A percentile compares a stretch with the other conserved stretches of the same genome.
phyloP scores from a whole-genome alignment of 2,797 vertebrate species.

The Catharus ustulatus region DNA sequence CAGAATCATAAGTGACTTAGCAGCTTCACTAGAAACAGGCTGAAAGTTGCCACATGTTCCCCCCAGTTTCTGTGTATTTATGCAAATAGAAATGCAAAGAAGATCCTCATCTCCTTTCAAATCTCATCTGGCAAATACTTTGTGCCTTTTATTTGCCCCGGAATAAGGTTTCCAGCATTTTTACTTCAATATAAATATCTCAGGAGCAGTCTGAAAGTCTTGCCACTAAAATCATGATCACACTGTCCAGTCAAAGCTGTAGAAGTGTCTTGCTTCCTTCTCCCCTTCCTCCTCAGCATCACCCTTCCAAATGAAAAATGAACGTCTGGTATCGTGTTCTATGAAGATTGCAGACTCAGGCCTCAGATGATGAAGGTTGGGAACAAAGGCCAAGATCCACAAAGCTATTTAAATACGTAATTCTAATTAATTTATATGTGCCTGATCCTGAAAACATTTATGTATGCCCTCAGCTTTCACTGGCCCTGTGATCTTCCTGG shows the following conservation, averaged over 20 bases:
- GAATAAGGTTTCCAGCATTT: neutral
- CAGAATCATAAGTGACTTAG: neutral
- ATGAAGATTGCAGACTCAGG: neutral
- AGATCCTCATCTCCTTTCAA: neutral
- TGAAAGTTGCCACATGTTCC: neutral
- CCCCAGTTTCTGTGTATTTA: neutral
- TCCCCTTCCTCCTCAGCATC: neutral
- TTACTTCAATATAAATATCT: neutral
- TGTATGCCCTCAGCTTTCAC: conserved; percentile 8
- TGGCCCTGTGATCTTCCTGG: neutral
- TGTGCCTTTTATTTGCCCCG: rapidly evolving
- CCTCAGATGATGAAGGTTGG: neutral
- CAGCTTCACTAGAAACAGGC: neutral
- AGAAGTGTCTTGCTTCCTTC: neutral
- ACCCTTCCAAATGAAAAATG: neutral
- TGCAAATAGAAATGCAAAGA: conserved; percentile 9
- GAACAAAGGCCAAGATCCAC: conserved; percentile 54
- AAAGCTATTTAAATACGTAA: neutral
- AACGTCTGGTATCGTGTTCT: neutral
- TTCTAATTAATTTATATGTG: conserved; percentile 51
- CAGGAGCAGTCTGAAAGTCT: neutral
- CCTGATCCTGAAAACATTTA: conserved; percentile 2
- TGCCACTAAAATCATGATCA: neutral
- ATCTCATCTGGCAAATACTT: neutral
- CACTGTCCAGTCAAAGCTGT: neutral